Base-by-base conservation (phyloP, 2,797 vertebrate species). In the Knipowitschia caucasica region DNA sequence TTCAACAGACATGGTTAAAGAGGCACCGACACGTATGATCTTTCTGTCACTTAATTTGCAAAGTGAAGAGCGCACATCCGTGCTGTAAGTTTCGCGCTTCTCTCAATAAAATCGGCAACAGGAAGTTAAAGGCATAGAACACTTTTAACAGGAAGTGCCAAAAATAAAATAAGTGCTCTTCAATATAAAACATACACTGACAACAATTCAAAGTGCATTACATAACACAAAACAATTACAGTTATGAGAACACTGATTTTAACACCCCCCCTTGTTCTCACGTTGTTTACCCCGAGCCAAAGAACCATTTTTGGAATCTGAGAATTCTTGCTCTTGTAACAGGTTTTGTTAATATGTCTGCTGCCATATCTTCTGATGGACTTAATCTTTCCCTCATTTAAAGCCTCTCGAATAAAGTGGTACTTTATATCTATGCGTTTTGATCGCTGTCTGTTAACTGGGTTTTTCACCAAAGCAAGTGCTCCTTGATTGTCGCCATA, bases 361-460 rank as follows among this genome's bases (percentile, higher is more conserved):
- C 64, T 31, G 53, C 31, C 53, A 58, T 61, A 1, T 70, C 42
- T 45, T 72, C 59, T 66, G 62, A 49, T 53, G 71, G 49, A 26
- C 67, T 11, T 4, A 34, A 57, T 67, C 69, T 43, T 67, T 4
- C 52, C 56, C 2, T 64, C 11, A 52, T 27, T 43, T 8, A 56
- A 43, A 42, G 31, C 44, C 0, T 62, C 25, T 17, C 44, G 10
- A 15, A 69, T 57, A 4, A 72, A 69, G 17, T 67, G 46, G 45
- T 62, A 70, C 42, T 77, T 69, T 14, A 73, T 50, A 64, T 67
- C 63, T 40, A 67, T 77, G 20, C 64, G 66, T 38, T 71, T 75
- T 2, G 61, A 63, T 4, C 55, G 65, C 7, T 38, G 21, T 46
- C 59, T 64, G 21, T 53, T 53, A 14, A 69, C 51, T 50, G 73